phyloP scores from a whole-genome alignment of 2,113 vertebrate genomes.

The Rhinogobius similis region DNA sequence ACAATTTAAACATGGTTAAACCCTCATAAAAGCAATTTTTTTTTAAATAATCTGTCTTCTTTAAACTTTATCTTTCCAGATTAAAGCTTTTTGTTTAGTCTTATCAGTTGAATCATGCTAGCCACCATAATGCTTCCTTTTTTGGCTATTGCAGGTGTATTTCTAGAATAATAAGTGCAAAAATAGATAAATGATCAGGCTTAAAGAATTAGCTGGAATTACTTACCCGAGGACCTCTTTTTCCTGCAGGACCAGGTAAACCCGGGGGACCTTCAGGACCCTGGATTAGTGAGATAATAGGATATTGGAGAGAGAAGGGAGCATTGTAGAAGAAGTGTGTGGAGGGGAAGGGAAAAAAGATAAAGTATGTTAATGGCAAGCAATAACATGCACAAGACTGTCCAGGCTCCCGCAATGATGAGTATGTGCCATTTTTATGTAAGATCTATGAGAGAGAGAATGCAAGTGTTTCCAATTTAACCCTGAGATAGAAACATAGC shows the following conservation, averaged over 20 bases:
- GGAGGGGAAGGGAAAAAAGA: slow-evolving; percentile 12
- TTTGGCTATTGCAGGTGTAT: slow-evolving; percentile 14
- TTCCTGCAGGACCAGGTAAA: slow-evolving; percentile 89
- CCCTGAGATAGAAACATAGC: slow-evolving; percentile 23
- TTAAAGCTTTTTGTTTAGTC: background rate
- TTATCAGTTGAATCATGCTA: slow-evolving; percentile 22
- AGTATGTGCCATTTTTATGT: slow-evolving; percentile 46
- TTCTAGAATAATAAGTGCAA: background rate
- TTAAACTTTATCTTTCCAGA: too few species aligned
- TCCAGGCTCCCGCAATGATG: slow-evolving; percentile 38
- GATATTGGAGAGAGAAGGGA: slow-evolving; percentile 26
- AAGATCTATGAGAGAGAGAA: slow-evolving; percentile 39
- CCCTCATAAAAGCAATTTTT: too few species aligned
- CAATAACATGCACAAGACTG: slow-evolving; percentile 59
- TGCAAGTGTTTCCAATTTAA: slow-evolving; percentile 36
- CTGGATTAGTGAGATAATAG: slow-evolving; percentile 70
- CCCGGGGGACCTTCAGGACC: slow-evolving; percentile 91
- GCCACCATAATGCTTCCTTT: slow-evolving; percentile 6
- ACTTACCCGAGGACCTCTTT: slow-evolving; percentile 94
- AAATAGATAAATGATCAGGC: background rate
- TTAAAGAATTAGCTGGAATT: slow-evolving; percentile 13
- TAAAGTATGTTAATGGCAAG: slow-evolving; percentile 55
- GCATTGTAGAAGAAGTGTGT: slow-evolving; percentile 27
- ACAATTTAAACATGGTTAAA: too few species aligned
- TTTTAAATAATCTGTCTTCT: too few species aligned